Evolutionary conservation across 2,113 vertebrate genomes (phyloP).

Genomic region (Brienomyrus brachyistius): DNA sequence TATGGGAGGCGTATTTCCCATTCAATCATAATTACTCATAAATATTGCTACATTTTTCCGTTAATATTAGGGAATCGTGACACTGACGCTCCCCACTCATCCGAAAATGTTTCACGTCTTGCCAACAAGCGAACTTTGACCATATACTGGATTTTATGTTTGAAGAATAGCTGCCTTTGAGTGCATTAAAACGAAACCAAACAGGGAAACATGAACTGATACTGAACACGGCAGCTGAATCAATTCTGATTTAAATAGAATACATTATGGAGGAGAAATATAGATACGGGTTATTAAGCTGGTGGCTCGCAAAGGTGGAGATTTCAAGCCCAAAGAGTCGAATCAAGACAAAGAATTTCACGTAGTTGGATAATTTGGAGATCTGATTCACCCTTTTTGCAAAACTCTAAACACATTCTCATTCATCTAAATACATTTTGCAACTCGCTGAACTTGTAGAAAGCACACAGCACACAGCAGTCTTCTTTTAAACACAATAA

Average conservation of each 20-base stretch:
- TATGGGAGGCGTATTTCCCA: not conserved
- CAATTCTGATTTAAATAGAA: not conserved
- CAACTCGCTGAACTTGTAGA: not conserved
- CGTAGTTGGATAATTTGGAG: not conserved
- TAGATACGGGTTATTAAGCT: not conserved
- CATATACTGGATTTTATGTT: not conserved
- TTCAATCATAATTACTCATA: not conserved
- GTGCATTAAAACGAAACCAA: not conserved
- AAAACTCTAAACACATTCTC: not conserved
- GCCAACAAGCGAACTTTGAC: not conserved
- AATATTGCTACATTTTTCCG: not conserved
- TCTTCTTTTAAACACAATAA: not conserved
- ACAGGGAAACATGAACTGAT: not conserved
- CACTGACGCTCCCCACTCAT: not conserved
- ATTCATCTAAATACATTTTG: not conserved
- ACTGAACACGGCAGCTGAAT: not conserved
- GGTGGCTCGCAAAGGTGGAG: not conserved
- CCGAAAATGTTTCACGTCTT: not conserved
- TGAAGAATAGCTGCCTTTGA: not conserved
- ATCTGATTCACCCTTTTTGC: not conserved
- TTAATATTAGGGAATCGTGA: not conserved
- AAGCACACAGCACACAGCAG: not conserved
- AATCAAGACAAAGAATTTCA: not conserved
- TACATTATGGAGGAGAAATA: not conserved
- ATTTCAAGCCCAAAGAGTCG: too few relatives aligned